A percentile compares a stretch with the other conserved stretches of the same genome.
Evolutionary conservation across 2,113 vertebrate genomes (phyloP).

Genomic region (Agapornis roseicollis): DNA sequence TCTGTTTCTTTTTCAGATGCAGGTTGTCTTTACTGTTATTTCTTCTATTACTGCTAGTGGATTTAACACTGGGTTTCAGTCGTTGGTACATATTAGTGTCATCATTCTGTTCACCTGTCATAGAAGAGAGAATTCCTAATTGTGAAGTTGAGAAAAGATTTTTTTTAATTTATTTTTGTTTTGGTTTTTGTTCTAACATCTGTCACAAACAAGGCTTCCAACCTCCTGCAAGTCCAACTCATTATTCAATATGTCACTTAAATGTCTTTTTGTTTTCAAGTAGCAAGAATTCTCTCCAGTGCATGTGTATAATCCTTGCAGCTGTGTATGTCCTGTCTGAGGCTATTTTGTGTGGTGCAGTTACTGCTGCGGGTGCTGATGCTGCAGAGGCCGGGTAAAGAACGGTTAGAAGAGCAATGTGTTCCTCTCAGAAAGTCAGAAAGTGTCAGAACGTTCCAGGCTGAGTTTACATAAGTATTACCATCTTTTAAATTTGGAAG

Average conservation of each 20-base stretch:
- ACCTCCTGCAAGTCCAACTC: background rate
- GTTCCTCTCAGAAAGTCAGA: background rate
- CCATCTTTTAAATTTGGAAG: background rate
- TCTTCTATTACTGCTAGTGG: background rate
- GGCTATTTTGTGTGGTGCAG: background rate
- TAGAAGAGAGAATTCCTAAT: background rate
- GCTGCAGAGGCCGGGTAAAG: background rate
- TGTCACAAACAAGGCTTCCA: background rate
- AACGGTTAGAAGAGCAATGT: background rate
- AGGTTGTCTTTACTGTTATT: background rate
- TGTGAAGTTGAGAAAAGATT: background rate
- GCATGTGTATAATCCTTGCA: background rate
- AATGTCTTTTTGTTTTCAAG: background rate
- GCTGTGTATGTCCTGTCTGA: background rate
- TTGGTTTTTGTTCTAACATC: background rate
- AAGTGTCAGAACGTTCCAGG: background rate
- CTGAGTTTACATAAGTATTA: background rate
- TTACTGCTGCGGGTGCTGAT: background rate
- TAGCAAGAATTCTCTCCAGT: background rate
- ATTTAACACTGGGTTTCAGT: background rate
- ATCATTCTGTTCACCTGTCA: background rate
- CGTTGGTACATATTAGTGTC: background rate
- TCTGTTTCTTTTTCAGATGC: background rate
- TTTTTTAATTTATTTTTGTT: background rate
- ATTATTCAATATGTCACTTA: rapidly evolving